Evolutionary conservation across 2,888 invertebrate genomes (phyloP).

Genomic region (Lasioglossum malachurum): DNA sequence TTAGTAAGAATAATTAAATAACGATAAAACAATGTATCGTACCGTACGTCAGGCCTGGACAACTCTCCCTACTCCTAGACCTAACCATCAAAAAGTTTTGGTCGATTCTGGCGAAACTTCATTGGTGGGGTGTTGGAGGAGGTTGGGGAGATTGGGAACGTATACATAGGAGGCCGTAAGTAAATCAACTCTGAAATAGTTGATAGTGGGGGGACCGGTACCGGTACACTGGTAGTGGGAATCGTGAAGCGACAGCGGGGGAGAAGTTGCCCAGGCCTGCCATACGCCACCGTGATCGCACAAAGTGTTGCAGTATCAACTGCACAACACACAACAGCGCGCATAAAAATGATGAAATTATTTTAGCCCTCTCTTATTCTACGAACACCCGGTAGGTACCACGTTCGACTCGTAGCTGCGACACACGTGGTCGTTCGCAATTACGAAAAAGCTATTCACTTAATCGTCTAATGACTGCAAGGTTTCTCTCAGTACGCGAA

Average conservation of each 20-base stretch:
- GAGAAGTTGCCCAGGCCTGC: no score
- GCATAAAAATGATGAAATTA: background rate
- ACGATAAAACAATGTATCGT: slow-evolving; percentile 26
- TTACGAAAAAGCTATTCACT: background rate
- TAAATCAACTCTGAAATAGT: no score
- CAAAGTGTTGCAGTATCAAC: background rate
- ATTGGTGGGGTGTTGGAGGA: no score
- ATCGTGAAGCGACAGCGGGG: no score
- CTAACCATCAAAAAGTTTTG: no score
- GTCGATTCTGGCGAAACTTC: no score
- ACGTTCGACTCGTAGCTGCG: background rate
- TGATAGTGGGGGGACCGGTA: no score
- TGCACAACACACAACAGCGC: background rate
- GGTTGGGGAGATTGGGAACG: no score
- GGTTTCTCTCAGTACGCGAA: slow-evolving; percentile 66
- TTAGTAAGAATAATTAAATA: slow-evolving; percentile 43
- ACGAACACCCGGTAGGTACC: background rate
- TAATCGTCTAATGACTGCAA: slow-evolving; percentile 47
- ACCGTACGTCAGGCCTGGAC: background rate
- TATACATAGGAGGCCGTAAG: no score
- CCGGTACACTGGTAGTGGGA: no score
- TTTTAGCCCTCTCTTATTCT: background rate
- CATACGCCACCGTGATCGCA: background rate
- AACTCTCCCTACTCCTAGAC: no score
- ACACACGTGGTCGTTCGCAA: background rate